These are phyloP conservation scores for Microcebus murinus DNA, from an alignment of 2,113 vertebrate genomes.

Conservation along the genomic window DNA sequence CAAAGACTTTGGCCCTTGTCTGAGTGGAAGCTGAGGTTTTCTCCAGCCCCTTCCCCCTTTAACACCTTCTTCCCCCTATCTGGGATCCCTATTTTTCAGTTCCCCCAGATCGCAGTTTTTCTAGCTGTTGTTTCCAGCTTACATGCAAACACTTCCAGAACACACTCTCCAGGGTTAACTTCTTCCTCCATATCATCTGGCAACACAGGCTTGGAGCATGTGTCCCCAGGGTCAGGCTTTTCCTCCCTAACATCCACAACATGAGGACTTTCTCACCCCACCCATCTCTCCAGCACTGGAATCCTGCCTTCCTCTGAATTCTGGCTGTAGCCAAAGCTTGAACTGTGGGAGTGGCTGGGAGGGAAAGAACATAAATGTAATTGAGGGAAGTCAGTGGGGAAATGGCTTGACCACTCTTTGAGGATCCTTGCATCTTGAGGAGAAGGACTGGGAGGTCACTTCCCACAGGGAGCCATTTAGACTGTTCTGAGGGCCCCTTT, in stretches of 20 bases:
- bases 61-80: neutral
- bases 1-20: neutral
- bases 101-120: neutral
- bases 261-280: constrained; percentile 55
- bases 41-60: neutral
- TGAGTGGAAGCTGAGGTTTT: neutral
- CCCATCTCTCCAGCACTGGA: constrained; percentile 16
- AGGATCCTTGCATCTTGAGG: constrained; percentile 10
- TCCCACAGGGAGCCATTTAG: constrained; percentile 57
- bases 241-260: neutral
- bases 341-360: constrained; percentile 31
- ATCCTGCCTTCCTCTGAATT: constrained; percentile 26
- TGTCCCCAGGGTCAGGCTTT: constrained; percentile 30
- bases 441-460: constrained; percentile 34
- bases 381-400: constrained; percentile 7
- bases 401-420: constrained; percentile 13
- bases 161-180: neutral
- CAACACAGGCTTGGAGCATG: neutral
- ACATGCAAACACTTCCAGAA: constrained; percentile 9
- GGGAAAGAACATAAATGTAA: constrained; percentile 15
- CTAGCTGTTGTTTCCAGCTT: neutral
- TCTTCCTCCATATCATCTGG: constrained; percentile 31
- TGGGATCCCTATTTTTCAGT: neutral
- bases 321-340: neutral
- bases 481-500: constrained; percentile 61